These are phyloP conservation scores for Drosophila chauvacae DNA, from an alignment of 1,140 invertebrate genomes.

Conservation along the genomic window DNA sequence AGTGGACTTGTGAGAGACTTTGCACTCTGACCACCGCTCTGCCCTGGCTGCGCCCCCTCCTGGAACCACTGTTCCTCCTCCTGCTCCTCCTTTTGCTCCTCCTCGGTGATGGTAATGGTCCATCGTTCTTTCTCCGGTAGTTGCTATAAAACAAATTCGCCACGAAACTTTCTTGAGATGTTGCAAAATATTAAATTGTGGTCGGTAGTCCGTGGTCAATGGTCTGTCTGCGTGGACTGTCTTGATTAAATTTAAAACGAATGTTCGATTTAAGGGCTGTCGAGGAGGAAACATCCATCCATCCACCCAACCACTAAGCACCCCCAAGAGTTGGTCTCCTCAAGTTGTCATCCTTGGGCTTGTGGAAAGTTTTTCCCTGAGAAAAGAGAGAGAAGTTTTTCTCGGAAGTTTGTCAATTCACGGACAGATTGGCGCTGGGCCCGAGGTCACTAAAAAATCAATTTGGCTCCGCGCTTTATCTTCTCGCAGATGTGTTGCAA, in stretches of 20 bases:
- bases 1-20: constrained; percentile 74
- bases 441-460: constrained; percentile 37
- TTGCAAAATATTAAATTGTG: constrained; percentile 71
- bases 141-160: constrained; percentile 45
- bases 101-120: constrained; percentile 8
- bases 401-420: constrained; percentile 26
- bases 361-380: not conserved
- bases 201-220: constrained; percentile 7
- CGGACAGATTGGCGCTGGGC: constrained; percentile 18
- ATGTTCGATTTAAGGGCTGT: constrained; percentile 60
- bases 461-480: constrained; percentile 23
- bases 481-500: constrained; percentile 17
- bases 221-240: not conserved
- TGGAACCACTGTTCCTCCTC: not conserved
- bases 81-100: not conserved
- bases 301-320: not conserved
- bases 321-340: constrained; percentile 16
- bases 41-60: not conserved
- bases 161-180: constrained; percentile 55
- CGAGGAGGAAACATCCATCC: not conserved
- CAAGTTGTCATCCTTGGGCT: constrained; percentile 26
- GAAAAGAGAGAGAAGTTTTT: not conserved
- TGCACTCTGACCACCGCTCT: constrained; percentile 52
- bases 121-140: constrained; percentile 5
- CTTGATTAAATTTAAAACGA: constrained; percentile 49